Evolutionary conservation across 2,113 vertebrate genomes (phyloP).

Genomic region (Psittacula cyanocephala): DNA sequence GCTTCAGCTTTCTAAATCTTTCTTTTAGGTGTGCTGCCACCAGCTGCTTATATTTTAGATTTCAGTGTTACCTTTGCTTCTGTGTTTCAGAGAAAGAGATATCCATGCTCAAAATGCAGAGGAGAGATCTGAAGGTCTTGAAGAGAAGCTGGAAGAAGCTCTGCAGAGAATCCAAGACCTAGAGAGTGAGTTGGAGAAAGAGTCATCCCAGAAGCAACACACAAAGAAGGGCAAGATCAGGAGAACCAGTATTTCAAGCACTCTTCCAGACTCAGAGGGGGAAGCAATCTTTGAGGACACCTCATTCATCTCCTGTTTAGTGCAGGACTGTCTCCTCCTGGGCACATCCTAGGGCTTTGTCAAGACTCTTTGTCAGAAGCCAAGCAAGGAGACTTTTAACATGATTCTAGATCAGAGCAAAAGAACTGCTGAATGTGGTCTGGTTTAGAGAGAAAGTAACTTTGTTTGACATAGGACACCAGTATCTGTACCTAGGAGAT

Average conservation of each 20-base stretch:
- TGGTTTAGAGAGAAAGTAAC: neutral
- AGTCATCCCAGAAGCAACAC: neutral
- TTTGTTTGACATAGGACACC: neutral
- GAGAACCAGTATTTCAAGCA: neutral
- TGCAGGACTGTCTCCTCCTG: neutral
- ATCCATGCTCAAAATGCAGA: conserved; percentile 72
- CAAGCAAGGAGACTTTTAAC: neutral
- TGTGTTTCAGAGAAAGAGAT: conserved; percentile 72
- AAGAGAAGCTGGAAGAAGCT: conserved; percentile 79
- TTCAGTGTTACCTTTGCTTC: conserved; percentile 23
- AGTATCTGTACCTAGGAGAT: neutral
- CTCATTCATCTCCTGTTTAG: neutral
- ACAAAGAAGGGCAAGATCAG: neutral
- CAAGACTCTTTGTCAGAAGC: neutral
- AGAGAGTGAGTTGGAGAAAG: conserved; percentile 66
- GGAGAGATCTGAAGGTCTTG: conserved; percentile 73
- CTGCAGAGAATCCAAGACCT: conserved; percentile 80
- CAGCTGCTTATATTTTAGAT: neutral
- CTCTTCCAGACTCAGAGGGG: neutral
- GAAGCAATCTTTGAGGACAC: neutral
- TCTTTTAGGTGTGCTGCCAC: neutral
- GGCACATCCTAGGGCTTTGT: neutral
- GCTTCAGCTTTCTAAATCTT: neutral
- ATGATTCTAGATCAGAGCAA: neutral
- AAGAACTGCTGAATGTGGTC: neutral